Evolutionary conservation across 2,113 vertebrate species (phyloP).

Genomic region (Hippocampus guttulatus): DNA sequence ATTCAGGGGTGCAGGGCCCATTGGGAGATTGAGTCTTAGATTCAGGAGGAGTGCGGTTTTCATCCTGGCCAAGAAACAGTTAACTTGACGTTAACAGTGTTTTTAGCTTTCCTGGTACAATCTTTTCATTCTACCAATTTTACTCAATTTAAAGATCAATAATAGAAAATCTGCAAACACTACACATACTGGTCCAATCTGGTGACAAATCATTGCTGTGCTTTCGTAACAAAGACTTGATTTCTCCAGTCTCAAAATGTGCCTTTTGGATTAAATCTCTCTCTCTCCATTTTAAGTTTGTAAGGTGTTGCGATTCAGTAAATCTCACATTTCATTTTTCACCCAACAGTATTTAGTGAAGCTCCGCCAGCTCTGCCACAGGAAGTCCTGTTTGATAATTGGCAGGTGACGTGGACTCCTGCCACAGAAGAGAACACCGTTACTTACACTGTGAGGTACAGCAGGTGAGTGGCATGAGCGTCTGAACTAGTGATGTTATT

Average conservation of each 20-base stretch:
- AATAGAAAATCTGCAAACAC: not conserved
- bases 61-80: too few relatives aligned
- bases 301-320: not conserved
- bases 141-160: not conserved
- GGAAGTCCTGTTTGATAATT: constrained; percentile 3
- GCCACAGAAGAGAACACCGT: not conserved
- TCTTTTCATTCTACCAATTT: too few relatives aligned
- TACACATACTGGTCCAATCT: not conserved
- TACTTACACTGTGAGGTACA: constrained; percentile 1
- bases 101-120: too few relatives aligned
- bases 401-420: constrained; percentile 8
- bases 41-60: too few relatives aligned
- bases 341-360: not conserved
- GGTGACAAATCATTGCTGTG: not conserved
- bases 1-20: too few relatives aligned
- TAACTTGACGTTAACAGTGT: too few relatives aligned
- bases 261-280: not conserved
- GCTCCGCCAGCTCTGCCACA: not conserved
- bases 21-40: too few relatives aligned
- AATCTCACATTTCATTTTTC: not conserved
- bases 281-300: not conserved
- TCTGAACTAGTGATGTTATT: not conserved
- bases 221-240: not conserved
- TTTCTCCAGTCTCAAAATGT: not conserved
- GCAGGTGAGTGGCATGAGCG: not conserved